Base-by-base conservation (phyloP, 2,797 vertebrate genomes). In the Echiichthys vipera region DNA sequence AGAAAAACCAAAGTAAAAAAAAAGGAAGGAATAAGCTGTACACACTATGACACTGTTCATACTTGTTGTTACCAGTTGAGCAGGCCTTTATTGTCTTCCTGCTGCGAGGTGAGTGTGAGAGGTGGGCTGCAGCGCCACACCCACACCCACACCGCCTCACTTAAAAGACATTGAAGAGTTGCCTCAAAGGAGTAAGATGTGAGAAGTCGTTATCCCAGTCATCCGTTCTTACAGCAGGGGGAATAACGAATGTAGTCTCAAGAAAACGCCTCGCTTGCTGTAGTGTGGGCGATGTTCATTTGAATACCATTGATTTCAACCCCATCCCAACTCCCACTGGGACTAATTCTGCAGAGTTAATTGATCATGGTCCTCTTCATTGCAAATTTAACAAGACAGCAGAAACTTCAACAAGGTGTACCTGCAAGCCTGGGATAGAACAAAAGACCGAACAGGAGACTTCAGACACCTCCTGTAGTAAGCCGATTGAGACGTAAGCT, bases 241-340 rank as follows among this genome's bases (percentile, higher is more conserved):
- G 85, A 87, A 91, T 88, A 80, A 76, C 70, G 88, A 81, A 89
- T 89, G 84, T 76, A 80, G 87, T 80, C 76, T 84, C 22, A 46
- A 34, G 68, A 75, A 87, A 85, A 80, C 9, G 65, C 84, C 58
- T 81, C 24, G 34, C 84, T 82, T 57, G 81, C 80, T 49, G 71
- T 58, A 39, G 71, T 42, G 81, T 80, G 82, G 89, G 84, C 53
- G 46, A 80, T 49, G 64, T 81, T 90, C 81, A 90, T 92, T 92
- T 93, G 78, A 89, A 90, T 86, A 84, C 43, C 77, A 91, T 90
- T 90, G 90, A 94, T 93, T 91, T 86, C 34, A 73, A 69, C 81
- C 75, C 25, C 11, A 56, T 78, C 69, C 55, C 55, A 34, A 32
- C 58, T 83, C 90, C 87, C 86, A 59, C 53, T 65, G 92, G 87